Conservation (phyloP, 2,888 invertebrate genomes). For the Agrochola macilenta region DNA sequence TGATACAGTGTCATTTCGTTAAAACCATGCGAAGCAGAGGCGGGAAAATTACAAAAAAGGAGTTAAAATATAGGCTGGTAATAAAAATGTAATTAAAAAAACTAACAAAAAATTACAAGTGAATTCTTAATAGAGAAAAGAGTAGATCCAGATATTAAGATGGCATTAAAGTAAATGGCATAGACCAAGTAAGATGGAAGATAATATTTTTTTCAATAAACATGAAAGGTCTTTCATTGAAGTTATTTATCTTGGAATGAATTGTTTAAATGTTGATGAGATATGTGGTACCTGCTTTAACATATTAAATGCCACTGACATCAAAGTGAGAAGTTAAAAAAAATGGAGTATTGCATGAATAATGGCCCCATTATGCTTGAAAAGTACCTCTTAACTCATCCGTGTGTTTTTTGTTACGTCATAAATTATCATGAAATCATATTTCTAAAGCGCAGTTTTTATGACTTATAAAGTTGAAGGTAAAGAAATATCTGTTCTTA, state of each 20-base stretch:
- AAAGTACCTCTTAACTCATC: constrained; percentile 38
- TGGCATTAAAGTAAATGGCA: constrained; percentile 49
- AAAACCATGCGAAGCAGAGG: not conserved
- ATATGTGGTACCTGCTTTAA: constrained; percentile 23
- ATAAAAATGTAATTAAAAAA: not conserved
- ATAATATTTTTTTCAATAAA: constrained; percentile 45
- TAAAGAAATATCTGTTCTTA: constrained; percentile 4
- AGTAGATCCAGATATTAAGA: constrained; percentile 48
- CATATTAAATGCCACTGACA: constrained; percentile 43
- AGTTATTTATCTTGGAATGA: constrained; percentile 41
- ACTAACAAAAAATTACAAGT: not conserved
- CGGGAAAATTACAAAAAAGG: not conserved
- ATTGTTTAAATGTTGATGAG: constrained; percentile 35
- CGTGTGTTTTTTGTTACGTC: constrained; percentile 20
- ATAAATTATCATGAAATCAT: constrained; percentile 39
- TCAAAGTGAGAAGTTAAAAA: constrained; percentile 51
- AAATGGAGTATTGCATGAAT: constrained; percentile 42
- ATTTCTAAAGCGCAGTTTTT: constrained; percentile 21
- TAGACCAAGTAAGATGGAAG: constrained; percentile 41
- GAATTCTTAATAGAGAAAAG: constrained; percentile 35
- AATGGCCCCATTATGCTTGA: constrained; percentile 43
- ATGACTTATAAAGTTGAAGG: constrained; percentile 3
- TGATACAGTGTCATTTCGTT: not conserved
- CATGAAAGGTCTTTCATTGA: constrained; percentile 34
- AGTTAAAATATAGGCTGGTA: not conserved